phyloP scores from a whole-genome alignment of 2,888 invertebrate genomes.

The Amphimallon solstitiale region DNA sequence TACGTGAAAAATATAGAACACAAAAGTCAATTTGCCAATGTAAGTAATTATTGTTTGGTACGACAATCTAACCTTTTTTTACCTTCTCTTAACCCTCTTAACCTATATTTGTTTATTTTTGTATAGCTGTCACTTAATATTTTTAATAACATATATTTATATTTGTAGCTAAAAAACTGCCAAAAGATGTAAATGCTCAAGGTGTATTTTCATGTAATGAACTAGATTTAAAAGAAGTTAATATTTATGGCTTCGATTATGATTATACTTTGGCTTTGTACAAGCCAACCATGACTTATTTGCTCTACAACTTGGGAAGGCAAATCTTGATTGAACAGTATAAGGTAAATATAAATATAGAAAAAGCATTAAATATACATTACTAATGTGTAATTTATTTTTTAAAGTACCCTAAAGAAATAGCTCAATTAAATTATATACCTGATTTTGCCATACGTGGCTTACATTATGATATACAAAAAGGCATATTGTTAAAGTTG shows the following conservation, averaged over 20 bases:
- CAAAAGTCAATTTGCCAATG: constrained; percentile 35
- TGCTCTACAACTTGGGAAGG: constrained; percentile 90
- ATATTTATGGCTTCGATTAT: constrained; percentile 98
- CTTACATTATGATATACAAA: constrained; percentile 97
- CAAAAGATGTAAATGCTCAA: constrained; percentile 84
- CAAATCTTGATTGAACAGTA: constrained; percentile 87
- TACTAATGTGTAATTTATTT: constrained; percentile 27
- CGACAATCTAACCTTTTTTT: background rate
- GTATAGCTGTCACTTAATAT: constrained; percentile 11
- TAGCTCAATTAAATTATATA: constrained; percentile 83
- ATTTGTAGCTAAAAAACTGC: constrained; percentile 81
- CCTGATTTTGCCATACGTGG: constrained; percentile 96
- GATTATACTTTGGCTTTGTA: constrained; percentile 98
- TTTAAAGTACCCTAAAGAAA: constrained; percentile 87
- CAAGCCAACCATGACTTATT: constrained; percentile 86
- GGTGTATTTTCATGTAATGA: constrained; percentile 98
- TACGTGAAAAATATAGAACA: constrained; percentile 30
- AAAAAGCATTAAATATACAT: constrained; percentile 2
- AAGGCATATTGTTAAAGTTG: constrained; percentile 91
- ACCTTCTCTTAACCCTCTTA: background rate
- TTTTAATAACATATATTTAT: background rate
- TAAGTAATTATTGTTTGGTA: constrained; percentile 23
- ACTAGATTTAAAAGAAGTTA: constrained; percentile 87
- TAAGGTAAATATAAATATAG: constrained; percentile 71
- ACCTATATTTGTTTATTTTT: constrained; percentile 22